phyloP scores from a whole-genome alignment of 1,140 invertebrate genomes.

The Asobara japonica region DNA sequence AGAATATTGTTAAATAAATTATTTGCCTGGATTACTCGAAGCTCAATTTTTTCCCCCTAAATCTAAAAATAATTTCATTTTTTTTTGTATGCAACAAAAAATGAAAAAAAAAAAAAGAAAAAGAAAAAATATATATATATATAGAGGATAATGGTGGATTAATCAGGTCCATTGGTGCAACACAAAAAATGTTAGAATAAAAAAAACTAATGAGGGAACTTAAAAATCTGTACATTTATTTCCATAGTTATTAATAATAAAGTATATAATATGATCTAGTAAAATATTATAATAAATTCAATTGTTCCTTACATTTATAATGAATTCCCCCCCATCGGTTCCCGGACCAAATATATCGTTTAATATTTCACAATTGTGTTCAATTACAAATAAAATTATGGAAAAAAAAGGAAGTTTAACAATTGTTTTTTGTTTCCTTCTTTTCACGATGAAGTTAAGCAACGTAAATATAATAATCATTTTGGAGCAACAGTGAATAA shows the following conservation, averaged over 20 bases:
- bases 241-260: constrained; percentile 49
- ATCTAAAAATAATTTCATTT: background rate
- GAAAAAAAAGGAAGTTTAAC: background rate
- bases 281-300: constrained; percentile 45
- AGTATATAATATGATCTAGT: constrained; percentile 49
- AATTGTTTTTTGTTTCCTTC: background rate
- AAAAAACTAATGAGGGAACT: constrained; percentile 44
- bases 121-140: no score
- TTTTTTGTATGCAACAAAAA: background rate
- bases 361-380: constrained; percentile 3
- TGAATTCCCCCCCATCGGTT: background rate
- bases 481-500: background rate
- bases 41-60: constrained; percentile 10
- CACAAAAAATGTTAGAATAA: constrained; percentile 27
- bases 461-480: background rate
- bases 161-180: constrained; percentile 17
- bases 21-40: background rate
- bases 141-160: background rate
- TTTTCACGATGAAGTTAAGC: background rate
- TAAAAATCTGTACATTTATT: constrained; percentile 55
- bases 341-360: constrained; percentile 9
- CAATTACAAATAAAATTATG: background rate
- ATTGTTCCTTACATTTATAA: constrained; percentile 1
- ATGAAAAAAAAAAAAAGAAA: no score
- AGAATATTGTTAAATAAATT: constrained; percentile 13